These are phyloP conservation scores for Apoderus coryli DNA, from an alignment of 2,888 invertebrate genomes.

Conservation along the genomic window DNA sequence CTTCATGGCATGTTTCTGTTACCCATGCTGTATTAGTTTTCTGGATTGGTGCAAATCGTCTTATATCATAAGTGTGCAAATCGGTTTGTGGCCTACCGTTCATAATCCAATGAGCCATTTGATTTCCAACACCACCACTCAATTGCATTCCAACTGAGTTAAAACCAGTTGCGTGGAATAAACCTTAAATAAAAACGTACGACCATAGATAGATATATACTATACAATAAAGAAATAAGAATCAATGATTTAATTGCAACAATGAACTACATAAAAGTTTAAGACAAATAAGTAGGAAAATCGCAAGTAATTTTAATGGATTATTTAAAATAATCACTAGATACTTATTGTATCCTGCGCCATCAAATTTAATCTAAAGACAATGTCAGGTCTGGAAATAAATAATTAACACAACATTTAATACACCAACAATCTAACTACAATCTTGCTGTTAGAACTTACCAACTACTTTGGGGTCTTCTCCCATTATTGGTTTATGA, in stretches of 20 bases:
- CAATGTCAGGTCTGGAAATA: too few species aligned
- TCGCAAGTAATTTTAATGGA: too few species aligned
- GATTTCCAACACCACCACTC: constrained; percentile 74
- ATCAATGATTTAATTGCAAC: too few species aligned
- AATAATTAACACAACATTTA: too few species aligned
- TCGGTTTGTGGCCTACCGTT: constrained; percentile 70
- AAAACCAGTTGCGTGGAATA: constrained; percentile 77
- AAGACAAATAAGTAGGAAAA: too few species aligned
- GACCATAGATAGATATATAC: too few species aligned
- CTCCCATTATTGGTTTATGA: constrained; percentile 76
- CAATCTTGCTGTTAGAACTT: too few species aligned
- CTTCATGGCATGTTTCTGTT: constrained; percentile 71
- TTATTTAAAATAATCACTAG: too few species aligned
- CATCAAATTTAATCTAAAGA: too few species aligned
- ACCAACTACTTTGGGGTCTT: constrained; percentile 49
- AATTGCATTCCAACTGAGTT: constrained; percentile 90
- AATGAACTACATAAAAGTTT: too few species aligned
- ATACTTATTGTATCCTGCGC: too few species aligned
- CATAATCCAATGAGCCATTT: constrained; percentile 74
- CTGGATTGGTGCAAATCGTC: constrained; percentile 65
- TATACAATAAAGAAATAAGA: background rate
- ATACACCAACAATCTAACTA: too few species aligned
- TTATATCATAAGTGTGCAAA: constrained; percentile 76
- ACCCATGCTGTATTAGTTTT: constrained; percentile 59
- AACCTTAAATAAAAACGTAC: constrained; percentile 40